Evolutionary conservation across 2,113 vertebrate genomes (phyloP).

Genomic region (Pogona vitticeps): DNA sequence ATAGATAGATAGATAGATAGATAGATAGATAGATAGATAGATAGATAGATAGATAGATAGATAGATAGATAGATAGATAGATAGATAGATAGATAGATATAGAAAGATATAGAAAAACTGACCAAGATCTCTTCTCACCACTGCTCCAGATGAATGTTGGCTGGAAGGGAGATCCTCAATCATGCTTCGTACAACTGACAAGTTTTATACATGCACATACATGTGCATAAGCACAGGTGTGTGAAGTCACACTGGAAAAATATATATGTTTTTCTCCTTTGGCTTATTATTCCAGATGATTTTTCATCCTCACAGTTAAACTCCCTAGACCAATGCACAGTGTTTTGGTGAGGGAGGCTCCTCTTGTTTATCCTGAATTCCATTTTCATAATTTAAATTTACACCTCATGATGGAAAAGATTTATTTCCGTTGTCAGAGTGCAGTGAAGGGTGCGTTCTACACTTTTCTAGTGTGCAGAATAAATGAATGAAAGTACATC

Average conservation of each 20-base stretch:
- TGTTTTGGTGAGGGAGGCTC: not conserved
- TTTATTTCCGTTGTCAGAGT: constrained; percentile 37
- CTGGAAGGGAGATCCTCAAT: constrained; percentile 7
- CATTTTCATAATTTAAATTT: constrained; percentile 33
- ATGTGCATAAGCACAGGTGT: not conserved
- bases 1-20: no score
- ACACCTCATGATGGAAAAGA: not conserved
- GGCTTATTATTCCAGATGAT: not conserved
- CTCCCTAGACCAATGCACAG: not conserved
- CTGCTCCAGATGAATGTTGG: not conserved
- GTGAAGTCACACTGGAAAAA: not conserved
- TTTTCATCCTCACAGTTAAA: not conserved
- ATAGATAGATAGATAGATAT: no score
- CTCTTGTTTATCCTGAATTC: constrained; percentile 29
- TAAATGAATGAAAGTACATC: no score
- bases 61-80: no score
- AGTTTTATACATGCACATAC: no score
- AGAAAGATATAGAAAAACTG: not conserved
- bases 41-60: no score
- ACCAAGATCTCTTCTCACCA: not conserved
- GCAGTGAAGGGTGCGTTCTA: no score
- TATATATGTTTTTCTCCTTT: not conserved
- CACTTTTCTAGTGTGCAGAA: not conserved
- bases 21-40: no score
- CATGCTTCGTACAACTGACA: constrained; percentile 2